Base-by-base conservation (phyloP, 2,888 invertebrate genomes). In the Agonopterix heracliana region DNA sequence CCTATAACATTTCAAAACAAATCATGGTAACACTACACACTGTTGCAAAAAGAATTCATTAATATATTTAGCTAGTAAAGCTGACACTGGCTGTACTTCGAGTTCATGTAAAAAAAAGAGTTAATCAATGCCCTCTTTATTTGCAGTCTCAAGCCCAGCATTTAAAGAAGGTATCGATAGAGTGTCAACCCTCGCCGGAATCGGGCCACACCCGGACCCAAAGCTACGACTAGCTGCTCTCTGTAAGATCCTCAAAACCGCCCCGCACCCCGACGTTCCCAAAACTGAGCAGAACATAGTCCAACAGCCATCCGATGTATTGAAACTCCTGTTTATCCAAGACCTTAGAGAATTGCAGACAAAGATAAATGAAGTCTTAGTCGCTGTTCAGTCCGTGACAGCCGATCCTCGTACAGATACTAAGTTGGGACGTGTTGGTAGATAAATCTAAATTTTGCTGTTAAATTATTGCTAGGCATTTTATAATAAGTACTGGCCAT, bases 391-490 rank as follows among this genome's bases (percentile, higher is more conserved):
- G 87, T 92, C 89, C 54, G 90, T 99, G 1, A 99, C 99, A 1
- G 98, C 98, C 3, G 95, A 99, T 89, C 99, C 98, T 2, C 97
- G 97, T 85, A 99, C 98, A 55, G 98, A 99, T 73, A 96, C 97
- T 0, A 94, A 93, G 74, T 87, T 99, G 44, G 98, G 98, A 47
- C 95, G 96, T 91, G 98, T 98, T 60, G 98, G 98, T 34, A 79
- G 81, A 81, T 83, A 85, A 80, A 12, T 41, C 5, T 3, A 4
- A 38, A 11, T 53, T 54, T 38, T 26, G 41, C 1, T 40, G 9
- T 13, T 3, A 17, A 38, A 38, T 11, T 13, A 17, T 17, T 42
- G 35, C 38, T 13, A 13, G 40, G 41, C 48, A 49, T 43, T 13
- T 35, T 45, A 41, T 41, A 45, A 8, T 26, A 14, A 38, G 2